Percentiles rank a stretch among this genome's conserved stretches.
Conservation (phyloP, 2,797 vertebrate genomes). For the Thamnophis elegans region DNA sequence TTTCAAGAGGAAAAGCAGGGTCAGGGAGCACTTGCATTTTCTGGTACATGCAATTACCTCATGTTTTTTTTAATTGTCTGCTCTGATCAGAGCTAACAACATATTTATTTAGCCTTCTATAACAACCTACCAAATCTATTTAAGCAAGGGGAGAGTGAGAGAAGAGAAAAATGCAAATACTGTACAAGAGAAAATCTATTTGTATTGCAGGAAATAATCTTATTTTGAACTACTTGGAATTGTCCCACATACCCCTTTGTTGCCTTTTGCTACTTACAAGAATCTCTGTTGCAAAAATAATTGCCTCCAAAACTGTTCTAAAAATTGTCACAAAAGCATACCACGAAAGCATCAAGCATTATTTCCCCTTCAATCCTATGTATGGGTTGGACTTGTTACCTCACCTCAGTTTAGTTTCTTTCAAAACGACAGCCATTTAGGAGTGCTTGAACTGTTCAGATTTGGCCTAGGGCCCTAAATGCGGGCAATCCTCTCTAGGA, state of each 20-base stretch:
- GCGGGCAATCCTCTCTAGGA: background rate
- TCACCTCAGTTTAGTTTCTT: background rate
- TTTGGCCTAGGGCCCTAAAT: background rate
- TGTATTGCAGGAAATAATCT: background rate
- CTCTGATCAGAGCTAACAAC: background rate
- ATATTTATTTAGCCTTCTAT: background rate
- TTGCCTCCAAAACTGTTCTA: background rate
- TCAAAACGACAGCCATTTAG: background rate
- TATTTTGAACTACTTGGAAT: background rate
- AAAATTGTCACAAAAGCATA: background rate
- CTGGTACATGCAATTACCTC: background rate
- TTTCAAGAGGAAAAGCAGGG: background rate
- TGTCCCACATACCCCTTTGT: background rate
- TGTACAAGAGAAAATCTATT: background rate
- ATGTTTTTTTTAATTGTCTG: background rate
- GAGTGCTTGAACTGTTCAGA: background rate
- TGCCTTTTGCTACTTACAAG: background rate
- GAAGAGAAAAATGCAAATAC: background rate
- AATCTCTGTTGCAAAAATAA: background rate
- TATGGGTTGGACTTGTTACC: background rate
- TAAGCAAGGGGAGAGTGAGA: background rate
- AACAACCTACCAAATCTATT: slow-evolving; percentile 4
- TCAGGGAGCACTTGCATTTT: background rate
- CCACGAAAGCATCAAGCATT: background rate
- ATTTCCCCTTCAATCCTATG: background rate